Evolutionary conservation across 2,113 vertebrate species (phyloP).

Genomic region (Crotalus viridis): DNA sequence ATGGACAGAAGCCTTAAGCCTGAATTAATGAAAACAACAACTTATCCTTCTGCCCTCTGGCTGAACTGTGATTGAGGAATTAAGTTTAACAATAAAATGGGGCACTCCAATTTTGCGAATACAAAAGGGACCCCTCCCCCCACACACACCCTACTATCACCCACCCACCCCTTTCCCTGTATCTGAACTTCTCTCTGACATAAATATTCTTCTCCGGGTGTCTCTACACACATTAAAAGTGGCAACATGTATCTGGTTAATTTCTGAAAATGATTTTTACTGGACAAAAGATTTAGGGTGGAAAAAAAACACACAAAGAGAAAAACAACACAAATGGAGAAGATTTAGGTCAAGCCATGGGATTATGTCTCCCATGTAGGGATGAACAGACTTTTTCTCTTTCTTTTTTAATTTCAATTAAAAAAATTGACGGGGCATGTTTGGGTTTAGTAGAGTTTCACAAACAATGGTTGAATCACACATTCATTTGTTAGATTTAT

Average conservation of each 20-base stretch:
- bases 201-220: background rate
- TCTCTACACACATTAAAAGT: background rate
- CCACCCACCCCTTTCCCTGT: background rate
- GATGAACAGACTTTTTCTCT: background rate
- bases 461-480: background rate
- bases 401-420: background rate
- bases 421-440: background rate
- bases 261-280: background rate
- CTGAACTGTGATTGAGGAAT: background rate
- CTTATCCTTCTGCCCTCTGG: background rate
- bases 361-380: background rate
- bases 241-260: background rate
- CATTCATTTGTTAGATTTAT: background rate
- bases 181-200: background rate
- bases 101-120: background rate
- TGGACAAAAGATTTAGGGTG: background rate
- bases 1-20: background rate
- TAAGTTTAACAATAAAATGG: background rate
- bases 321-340: background rate
- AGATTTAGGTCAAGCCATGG: background rate
- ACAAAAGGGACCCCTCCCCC: rapidly evolving
- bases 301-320: background rate
- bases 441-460: background rate
- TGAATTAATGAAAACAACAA: background rate
- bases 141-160: background rate